Base-by-base conservation (phyloP, 2,113 vertebrate species). In the Trochalopteron elliotii region DNA sequence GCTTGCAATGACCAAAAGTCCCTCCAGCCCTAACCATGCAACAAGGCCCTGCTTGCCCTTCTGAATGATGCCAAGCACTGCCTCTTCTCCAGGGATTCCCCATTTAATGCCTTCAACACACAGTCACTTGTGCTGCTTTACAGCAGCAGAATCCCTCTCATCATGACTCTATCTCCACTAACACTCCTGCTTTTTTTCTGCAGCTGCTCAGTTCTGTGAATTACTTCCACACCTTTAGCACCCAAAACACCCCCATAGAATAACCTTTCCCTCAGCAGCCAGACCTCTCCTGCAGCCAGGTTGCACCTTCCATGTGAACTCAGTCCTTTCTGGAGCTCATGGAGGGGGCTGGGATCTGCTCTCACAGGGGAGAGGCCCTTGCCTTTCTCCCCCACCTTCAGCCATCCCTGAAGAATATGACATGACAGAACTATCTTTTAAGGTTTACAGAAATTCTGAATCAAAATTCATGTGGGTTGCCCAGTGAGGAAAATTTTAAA, bases 301-400 rank as follows among this genome's bases (percentile, higher is more conserved):
- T 45, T 35, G 47, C 9, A 4, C 30, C 16, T 31, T 19, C 37
- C 67, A 28, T 44, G 45, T 3, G 3, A 83, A 9, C 20, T 24
- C 53, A 37, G 37, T 7, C 30, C 19, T 11, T 33, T 45, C 67
- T 42, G 40, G 44, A 83, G 57, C 39, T 55, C 53, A 50, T 1
- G 0, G 13, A 35, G 47, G 10, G 10, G 17, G 5, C 1, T 0
- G 3, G 28, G 57, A n/a, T 55, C 40, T 27, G 59, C 19, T 57
- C 56, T 17, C 3, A 0, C 2, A 30, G 27, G 23, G 22, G 5
- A 47, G 18, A 80, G 9, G 8, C 3, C 15, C 39, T 14, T 53
- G 45, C 11, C 7, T 49, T 86, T 49, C 60, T 52, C 39, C 47
- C 27, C 37, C 2, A 0, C 0, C 0, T 53, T 60, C 89, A 83